Evolutionary conservation across 2,888 invertebrate species (phyloP), one percentile per base, ranked within the genome.

Genomic region (Pterobdella sp.): DNA sequence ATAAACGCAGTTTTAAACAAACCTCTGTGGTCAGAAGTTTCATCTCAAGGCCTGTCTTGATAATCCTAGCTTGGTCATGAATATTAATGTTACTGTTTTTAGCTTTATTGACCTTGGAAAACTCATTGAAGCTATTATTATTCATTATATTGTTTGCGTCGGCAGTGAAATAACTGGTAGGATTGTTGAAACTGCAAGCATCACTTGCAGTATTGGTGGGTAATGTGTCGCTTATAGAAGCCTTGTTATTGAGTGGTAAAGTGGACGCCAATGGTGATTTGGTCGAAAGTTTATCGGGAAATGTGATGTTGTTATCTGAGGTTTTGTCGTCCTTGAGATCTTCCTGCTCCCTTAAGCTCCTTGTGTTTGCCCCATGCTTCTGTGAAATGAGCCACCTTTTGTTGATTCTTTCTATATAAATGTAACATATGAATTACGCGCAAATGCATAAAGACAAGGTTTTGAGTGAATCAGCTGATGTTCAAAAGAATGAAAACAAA

Each of bases 321-420:
- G n/a, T n/a, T n/a, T n/a, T n/a, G n/a, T n/a, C n/a, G n/a, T n/a
- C n/a, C n/a, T n/a, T n/a, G n/a, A n/a, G n/a, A n/a, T n/a, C n/a
- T n/a, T n/a, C n/a, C n/a, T n/a, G n/a, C n/a, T n/a, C n/a, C 85
- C 94, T 93, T 78, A 93, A 79, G 64, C 93, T 91, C 85, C 95
- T 94, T 80, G 91, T 90, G 68, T 94, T 94, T 74, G 93, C 92
- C 77, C 96, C 96, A 84, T 96, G 94, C 89, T 95, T 96, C 95
- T 96, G 84, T 56, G 56, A 69, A 85, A 74, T 72, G 73, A 74
- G 31, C 73, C 63, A n/a, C n/a, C n/a, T n/a, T n/a, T n/a, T n/a
- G n/a, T n/a, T n/a, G n/a, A n/a, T n/a, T n/a, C n/a, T n/a, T n/a
- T n/a, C n/a, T n/a, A n/a, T n/a, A n/a, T n/a, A n/a, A n/a, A n/a